Percentiles rank a stretch among this genome's conserved stretches.
Conservation (phyloP, 2,797 vertebrate genomes). For the Chrysocyon brachyurus region DNA sequence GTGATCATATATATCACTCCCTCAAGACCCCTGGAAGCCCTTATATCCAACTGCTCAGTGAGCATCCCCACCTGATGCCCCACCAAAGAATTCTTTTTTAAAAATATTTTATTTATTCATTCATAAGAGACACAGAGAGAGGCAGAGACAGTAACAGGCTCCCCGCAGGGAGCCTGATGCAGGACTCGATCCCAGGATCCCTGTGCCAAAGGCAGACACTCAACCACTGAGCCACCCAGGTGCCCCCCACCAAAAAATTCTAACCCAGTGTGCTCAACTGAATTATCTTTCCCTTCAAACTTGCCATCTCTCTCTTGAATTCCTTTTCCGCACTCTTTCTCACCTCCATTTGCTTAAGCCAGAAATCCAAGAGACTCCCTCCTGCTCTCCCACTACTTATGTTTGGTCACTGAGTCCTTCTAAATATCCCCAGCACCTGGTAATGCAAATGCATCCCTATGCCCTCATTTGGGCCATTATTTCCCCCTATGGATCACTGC, state of each 20-base stretch:
- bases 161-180: too few species aligned
- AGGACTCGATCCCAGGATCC: too few species aligned
- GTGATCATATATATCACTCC: not conserved
- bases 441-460: rapidly evolving
- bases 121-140: too few species aligned
- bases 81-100: not conserved
- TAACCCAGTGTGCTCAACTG: not conserved
- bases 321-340: not conserved
- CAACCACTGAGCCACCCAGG: too few species aligned
- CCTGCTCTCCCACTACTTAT: not conserved
- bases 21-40: not conserved
- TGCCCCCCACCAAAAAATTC: not conserved
- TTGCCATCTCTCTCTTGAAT: not conserved
- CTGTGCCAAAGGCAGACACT: too few species aligned
- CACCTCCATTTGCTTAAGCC: not conserved
- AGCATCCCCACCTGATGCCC: not conserved
- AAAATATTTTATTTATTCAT: too few species aligned
- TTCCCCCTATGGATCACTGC: not conserved
- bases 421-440: not conserved
- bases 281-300: not conserved
- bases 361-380: not conserved
- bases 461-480: too few species aligned
- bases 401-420: not conserved
- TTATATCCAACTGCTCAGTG: not conserved
- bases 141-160: too few species aligned